A percentile compares a stretch with the other conserved stretches of the same genome.
These are phyloP conservation scores for Platyura marginata DNA, from an alignment of 1,140 invertebrate species.

Conservation along the genomic window DNA sequence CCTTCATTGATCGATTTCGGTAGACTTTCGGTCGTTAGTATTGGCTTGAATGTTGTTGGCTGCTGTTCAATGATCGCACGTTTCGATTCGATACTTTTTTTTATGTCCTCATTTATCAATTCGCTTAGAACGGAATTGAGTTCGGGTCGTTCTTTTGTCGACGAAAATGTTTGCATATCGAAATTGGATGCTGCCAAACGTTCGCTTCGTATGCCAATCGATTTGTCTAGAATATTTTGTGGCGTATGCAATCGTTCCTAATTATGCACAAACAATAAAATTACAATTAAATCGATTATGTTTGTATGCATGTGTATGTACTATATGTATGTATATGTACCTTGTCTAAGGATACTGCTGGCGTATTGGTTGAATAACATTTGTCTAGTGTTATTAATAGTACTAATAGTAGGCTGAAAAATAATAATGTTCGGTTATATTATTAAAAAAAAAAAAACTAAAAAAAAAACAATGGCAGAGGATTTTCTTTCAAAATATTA, in stretches of 20 bases:
- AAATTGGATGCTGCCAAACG: not conserved
- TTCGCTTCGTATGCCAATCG: not conserved
- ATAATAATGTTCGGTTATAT: too few relatives aligned
- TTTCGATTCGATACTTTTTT: slow-evolving; percentile 24
- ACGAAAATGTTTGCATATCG: slow-evolving; percentile 18
- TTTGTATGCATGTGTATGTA: too few relatives aligned
- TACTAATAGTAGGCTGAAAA: too few relatives aligned
- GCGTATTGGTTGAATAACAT: too few relatives aligned
- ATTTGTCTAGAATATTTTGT: not conserved
- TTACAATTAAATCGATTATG: too few relatives aligned
- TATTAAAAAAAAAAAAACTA: too few relatives aligned
- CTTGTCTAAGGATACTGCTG: too few relatives aligned
- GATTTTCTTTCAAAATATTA: too few relatives aligned
- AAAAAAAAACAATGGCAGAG: too few relatives aligned
- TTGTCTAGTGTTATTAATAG: too few relatives aligned
- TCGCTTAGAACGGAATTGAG: slow-evolving; percentile 21
- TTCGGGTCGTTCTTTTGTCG: slow-evolving; percentile 22
- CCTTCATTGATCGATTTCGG: slow-evolving; percentile 13
- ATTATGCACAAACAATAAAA: too few relatives aligned
- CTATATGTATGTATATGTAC: too few relatives aligned
- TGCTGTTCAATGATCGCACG: slow-evolving; percentile 16
- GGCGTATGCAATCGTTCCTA: not conserved
- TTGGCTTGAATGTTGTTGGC: slow-evolving; percentile 10
- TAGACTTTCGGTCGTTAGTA: slow-evolving; percentile 3
- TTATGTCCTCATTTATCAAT: slow-evolving; percentile 23